These are phyloP conservation scores for Ovis canadensis DNA, from an alignment of 2,113 vertebrate genomes.

Conservation along the genomic window DNA sequence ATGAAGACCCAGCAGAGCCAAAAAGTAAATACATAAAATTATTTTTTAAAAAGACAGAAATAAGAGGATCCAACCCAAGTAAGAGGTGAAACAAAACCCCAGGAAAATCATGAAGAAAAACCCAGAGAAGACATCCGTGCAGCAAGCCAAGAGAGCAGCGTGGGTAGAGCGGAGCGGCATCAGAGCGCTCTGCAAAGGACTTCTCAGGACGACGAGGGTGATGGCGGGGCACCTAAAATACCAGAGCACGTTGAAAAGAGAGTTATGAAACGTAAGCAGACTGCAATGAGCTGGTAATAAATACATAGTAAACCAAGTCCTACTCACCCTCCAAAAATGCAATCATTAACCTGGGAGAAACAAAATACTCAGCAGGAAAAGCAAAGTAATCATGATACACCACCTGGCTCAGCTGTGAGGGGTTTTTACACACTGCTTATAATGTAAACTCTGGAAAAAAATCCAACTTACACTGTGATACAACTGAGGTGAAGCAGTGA, in stretches of 20 bases:
- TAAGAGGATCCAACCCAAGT: not conserved
- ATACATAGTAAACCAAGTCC: not conserved
- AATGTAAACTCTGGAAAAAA: not conserved
- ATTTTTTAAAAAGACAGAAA: not conserved
- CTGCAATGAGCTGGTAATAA: not conserved
- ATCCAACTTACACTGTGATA: not conserved
- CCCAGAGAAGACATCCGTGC: not conserved
- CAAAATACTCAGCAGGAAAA: not conserved
- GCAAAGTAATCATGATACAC: not conserved
- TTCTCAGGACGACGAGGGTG: not conserved
- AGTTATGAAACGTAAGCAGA: not conserved
- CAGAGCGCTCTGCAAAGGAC: rapidly evolving
- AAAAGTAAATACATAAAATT: not conserved
- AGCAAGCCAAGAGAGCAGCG: not conserved
- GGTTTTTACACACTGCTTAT: not conserved
- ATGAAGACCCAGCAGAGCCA: not conserved
- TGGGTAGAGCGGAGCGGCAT: rapidly evolving
- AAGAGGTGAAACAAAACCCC: not conserved
- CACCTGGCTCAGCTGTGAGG: not conserved
- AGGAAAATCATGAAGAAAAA: not conserved
- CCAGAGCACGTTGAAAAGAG: not conserved
- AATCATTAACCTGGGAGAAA: not conserved
- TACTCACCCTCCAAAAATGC: not conserved
- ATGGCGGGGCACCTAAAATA: rapidly evolving
- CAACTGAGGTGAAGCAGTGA: not conserved